A percentile compares a stretch with the other conserved stretches of the same genome.
phyloP scores from a whole-genome alignment of 2,797 vertebrate species.

The Micrastur ruficollis region DNA sequence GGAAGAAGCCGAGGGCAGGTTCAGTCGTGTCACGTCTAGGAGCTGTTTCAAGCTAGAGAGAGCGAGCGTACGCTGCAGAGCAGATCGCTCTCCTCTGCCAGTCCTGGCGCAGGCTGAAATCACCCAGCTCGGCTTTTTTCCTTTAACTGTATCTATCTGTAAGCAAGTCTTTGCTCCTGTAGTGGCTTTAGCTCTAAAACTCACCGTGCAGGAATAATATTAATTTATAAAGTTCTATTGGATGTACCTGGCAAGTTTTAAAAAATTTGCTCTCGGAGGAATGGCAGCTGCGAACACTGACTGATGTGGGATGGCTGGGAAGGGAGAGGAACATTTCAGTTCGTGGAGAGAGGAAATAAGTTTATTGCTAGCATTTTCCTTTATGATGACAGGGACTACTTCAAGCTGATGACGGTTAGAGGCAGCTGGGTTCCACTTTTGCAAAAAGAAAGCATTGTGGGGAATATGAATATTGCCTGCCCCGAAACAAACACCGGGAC shows the following conservation, averaged over 20 bases:
- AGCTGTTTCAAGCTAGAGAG: not conserved
- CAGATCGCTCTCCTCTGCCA: not conserved
- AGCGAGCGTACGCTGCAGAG: not conserved
- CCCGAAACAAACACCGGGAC: not conserved
- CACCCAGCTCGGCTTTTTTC: not conserved
- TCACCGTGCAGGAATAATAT: not conserved
- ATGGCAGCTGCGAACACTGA: not conserved
- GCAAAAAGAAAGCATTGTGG: not conserved
- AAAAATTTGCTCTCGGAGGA: not conserved
- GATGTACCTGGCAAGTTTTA: not conserved
- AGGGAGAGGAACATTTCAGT: not conserved
- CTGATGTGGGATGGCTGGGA: not conserved
- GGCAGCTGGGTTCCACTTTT: not conserved
- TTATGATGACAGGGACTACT: not conserved
- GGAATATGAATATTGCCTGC: not conserved
- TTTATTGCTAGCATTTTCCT: not conserved
- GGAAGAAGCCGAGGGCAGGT: not conserved
- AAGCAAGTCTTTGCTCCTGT: not conserved
- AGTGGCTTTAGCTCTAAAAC: not conserved
- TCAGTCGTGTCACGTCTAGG: accelerated
- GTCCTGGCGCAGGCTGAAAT: not conserved
- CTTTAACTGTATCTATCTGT: not conserved
- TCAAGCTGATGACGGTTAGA: not conserved
- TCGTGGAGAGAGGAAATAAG: not conserved
- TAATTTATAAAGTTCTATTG: not conserved